Percentiles rank a stretch among this genome's conserved stretches.
Evolutionary conservation across 2,113 vertebrate species (phyloP).

Genomic region (Serilophus lunatus): DNA sequence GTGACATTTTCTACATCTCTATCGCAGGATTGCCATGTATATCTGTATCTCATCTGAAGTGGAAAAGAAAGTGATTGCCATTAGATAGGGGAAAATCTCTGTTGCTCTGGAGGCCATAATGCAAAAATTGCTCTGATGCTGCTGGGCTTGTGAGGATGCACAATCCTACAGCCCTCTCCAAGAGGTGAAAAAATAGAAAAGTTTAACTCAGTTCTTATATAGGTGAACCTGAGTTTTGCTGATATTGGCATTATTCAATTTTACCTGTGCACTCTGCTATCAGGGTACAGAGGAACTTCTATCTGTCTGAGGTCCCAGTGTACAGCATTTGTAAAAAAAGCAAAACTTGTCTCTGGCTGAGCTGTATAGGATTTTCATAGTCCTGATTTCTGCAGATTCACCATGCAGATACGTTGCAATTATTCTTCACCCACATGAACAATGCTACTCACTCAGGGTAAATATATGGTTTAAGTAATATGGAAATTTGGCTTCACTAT

Average conservation of each 20-base stretch:
- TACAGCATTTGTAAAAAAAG: background rate
- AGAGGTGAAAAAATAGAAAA: background rate
- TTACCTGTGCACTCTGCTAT: background rate
- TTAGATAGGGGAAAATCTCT: background rate
- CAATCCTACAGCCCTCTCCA: background rate
- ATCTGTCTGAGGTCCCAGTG: background rate
- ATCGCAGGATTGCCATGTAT: background rate
- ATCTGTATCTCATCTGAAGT: background rate
- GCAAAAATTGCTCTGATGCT: background rate
- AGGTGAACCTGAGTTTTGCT: background rate
- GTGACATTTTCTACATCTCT: background rate
- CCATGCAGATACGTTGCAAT: background rate
- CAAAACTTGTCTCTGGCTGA: background rate
- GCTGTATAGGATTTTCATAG: background rate
- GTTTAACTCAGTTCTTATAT: background rate
- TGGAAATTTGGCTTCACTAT: background rate
- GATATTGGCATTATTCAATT: background rate
- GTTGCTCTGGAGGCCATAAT: background rate
- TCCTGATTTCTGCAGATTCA: background rate
- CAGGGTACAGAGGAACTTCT: no score
- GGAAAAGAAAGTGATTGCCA: background rate
- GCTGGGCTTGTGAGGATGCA: background rate
- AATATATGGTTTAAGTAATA: background rate
- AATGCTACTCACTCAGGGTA: background rate
- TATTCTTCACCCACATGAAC: background rate